phyloP scores from a whole-genome alignment of 2,888 invertebrate genomes.

The Synergus laeviventris region DNA sequence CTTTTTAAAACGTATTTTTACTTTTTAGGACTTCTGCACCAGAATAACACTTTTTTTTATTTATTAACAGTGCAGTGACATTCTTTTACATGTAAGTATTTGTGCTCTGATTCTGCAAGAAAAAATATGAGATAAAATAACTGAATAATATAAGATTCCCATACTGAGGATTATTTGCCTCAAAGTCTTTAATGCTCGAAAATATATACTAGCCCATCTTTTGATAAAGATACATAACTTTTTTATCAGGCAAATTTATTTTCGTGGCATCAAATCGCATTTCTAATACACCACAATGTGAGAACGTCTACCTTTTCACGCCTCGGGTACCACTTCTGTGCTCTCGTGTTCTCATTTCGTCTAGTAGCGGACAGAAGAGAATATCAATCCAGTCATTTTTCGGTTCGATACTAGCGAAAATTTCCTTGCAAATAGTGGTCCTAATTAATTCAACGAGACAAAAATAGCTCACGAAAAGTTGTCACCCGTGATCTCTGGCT shows the following conservation, averaged over 20 bases:
- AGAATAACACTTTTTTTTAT: conserved; percentile 12
- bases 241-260: conserved; percentile 19
- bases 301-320: not conserved
- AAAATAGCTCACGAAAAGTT: conserved; percentile 72
- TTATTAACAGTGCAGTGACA: conserved; percentile 34
- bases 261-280: conserved; percentile 20
- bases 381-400: conserved; percentile 19
- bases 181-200: conserved; percentile 31
- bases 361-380: conserved; percentile 16
- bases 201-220: conserved; percentile 35
- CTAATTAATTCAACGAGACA: conserved; percentile 42
- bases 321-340: not conserved
- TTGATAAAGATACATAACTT: conserved; percentile 1
- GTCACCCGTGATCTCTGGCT: conserved; percentile 70
- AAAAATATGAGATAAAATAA: conserved; percentile 14
- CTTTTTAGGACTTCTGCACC: conserved; percentile 28
- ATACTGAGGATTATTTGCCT: conserved; percentile 24
- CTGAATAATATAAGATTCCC: conserved; percentile 28
- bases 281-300: not conserved
- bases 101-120: conserved; percentile 36
- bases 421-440: conserved; percentile 46
- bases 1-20: not conserved
- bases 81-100: conserved; percentile 36
- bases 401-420: conserved; percentile 37
- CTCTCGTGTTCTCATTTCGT: not conserved